Conservation (phyloP, 2,113 vertebrate species). For the Ranitomeya imitator region DNA sequence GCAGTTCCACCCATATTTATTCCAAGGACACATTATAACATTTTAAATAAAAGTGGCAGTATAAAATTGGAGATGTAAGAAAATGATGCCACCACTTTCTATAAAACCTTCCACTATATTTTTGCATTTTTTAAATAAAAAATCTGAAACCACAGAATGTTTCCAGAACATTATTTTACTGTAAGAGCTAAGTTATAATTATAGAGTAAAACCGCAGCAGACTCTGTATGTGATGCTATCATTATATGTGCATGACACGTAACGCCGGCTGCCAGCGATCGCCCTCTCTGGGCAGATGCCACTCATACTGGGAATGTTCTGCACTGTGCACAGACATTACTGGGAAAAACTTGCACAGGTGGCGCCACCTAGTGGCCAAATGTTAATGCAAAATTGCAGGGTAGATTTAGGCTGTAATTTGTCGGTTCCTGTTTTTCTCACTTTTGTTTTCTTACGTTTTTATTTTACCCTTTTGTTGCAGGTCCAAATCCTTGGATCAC, state of each 20-base stretch:
- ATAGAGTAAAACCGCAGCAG: conserved; percentile 35
- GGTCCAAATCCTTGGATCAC: no score
- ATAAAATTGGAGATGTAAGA: no score
- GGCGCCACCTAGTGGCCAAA: background rate
- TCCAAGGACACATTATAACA: no score
- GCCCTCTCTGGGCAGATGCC: background rate
- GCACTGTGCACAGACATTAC: background rate
- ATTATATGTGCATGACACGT: conserved; percentile 1
- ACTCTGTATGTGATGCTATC: background rate
- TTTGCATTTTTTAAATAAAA: background rate
- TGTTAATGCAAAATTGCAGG: no score
- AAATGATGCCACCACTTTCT: no score
- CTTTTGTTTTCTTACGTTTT: no score
- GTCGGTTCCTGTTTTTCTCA: no score
- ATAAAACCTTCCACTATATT: no score
- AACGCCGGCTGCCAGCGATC: background rate
- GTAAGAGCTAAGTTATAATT: background rate
- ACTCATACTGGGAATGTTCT: background rate
- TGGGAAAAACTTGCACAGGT: background rate
- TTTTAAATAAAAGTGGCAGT: no score
- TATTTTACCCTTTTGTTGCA: no score
- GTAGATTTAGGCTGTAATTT: no score
- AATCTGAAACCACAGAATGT: background rate
- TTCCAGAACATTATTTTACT: background rate
- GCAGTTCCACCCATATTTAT: no score